These are phyloP conservation scores for Stichodactyla helianthus DNA, from an alignment of 64 coral and sea anemone species.

Conservation along the genomic window DNA sequence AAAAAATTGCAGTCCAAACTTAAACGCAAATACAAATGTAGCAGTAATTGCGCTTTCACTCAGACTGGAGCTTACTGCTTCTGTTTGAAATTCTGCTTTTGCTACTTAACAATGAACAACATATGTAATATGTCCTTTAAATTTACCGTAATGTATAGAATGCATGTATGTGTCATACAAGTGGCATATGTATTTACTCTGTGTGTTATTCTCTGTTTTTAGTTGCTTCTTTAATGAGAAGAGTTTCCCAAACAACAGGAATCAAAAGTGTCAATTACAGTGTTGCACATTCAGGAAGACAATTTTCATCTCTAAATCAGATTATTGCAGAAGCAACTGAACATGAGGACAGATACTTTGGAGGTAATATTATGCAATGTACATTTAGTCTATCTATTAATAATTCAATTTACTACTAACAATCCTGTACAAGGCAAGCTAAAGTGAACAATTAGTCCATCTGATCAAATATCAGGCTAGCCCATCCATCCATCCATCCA, in stretches of 20 bases:
- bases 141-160: background rate
- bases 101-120: too few relatives aligned
- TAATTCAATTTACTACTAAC: too few relatives aligned
- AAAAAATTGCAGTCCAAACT: too few relatives aligned
- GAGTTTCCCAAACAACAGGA: background rate
- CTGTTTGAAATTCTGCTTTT: too few relatives aligned
- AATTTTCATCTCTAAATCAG: slow-evolving; percentile 62
- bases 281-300: background rate
- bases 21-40: too few relatives aligned
- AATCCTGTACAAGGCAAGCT: too few relatives aligned
- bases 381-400: background rate
- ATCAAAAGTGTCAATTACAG: slow-evolving; percentile 18
- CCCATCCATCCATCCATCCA: too few relatives aligned
- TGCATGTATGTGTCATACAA: background rate
- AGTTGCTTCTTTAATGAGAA: slow-evolving; percentile 46
- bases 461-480: too few relatives aligned
- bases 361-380: slow-evolving; percentile 36
- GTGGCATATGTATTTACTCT: background rate
- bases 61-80: too few relatives aligned
- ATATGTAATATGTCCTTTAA: too few relatives aligned
- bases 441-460: too few relatives aligned
- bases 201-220: background rate
- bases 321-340: slow-evolving; percentile 68
- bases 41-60: too few relatives aligned
- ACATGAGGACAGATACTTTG: slow-evolving; percentile 62